Evolutionary conservation across 2,113 vertebrate genomes (phyloP).

Genomic region (Myodes glareolus): DNA sequence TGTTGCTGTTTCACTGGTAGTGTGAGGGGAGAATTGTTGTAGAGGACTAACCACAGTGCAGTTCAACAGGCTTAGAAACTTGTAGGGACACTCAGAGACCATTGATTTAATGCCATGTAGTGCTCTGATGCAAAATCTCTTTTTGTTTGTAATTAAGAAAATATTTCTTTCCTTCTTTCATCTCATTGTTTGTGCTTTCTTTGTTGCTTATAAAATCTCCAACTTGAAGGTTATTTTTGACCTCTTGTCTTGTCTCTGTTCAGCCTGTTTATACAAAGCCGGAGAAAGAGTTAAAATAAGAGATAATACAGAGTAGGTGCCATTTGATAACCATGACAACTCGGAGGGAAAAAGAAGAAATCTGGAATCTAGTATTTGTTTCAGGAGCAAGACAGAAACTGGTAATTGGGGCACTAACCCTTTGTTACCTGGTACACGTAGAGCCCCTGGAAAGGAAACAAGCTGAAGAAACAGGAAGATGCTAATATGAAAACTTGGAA

Average conservation of each 20-base stretch:
- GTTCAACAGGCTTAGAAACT: conserved; percentile 70
- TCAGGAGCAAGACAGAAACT: conserved; percentile 59
- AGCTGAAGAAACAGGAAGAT: conserved; percentile 39
- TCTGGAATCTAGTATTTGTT: conserved; percentile 68
- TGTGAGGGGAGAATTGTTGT: not conserved
- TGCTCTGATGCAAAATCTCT: conserved; percentile 45
- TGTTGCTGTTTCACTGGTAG: conserved; percentile 19
- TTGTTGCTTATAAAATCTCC: conserved; percentile 59
- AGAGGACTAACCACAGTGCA: conserved; percentile 55
- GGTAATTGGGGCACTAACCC: not conserved
- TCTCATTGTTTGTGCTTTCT: conserved; percentile 60
- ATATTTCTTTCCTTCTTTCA: conserved; percentile 18
- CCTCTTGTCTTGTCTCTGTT: not conserved
- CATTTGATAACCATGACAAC: conserved; percentile 85
- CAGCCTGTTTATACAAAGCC: conserved; percentile 74
- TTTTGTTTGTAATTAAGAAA: conserved; percentile 65
- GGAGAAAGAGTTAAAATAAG: conserved; percentile 77
- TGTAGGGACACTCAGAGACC: conserved; percentile 32
- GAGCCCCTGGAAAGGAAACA: not conserved
- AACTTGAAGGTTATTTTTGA: conserved; percentile 14
- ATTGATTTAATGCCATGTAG: conserved; percentile 73
- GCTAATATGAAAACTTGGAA: conserved; percentile 49
- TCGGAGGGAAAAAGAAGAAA: conserved; percentile 75
- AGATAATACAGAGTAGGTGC: conserved; percentile 80
- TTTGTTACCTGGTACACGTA: conserved; percentile 47